Base-by-base conservation (phyloP, 2,888 invertebrate species). In the Hoplodrina ambigua region DNA sequence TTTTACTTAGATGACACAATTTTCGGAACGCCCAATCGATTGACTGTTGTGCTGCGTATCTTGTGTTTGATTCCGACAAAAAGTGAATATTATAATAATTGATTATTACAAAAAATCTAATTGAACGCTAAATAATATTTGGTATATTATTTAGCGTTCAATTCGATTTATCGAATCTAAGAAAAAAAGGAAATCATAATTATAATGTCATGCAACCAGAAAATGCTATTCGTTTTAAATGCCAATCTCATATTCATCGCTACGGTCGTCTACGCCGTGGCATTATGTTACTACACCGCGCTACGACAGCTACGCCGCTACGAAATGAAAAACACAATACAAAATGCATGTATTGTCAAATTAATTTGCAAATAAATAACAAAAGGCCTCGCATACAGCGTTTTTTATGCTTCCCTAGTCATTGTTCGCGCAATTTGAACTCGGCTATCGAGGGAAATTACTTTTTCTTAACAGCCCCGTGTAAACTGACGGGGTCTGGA, bases 371-470 rank as follows among this genome's bases (percentile, higher is more conserved):
- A 60, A 80, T 78, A 68, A 77, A 80, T 65, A 63, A 44, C 50
- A 5, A 68, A 78, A 61, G 19, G 37, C 50, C 54, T 33, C 25
- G 58, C 65, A 46, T 61, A 57, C 56, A 57, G 69, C 57, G 15
- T 54, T 75, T 56, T 80, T 75, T 66, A 67, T 69, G 56, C 49
- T 64, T 55, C 69, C 52, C 58, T 56, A 69, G 60, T 67, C 69
- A 78, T 78, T 78, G 80, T 66, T 75, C 44, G 33, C 53, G 44
- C 54, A 73, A 75, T 83, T 77, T 78, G 70, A 69, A 70, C 62
- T 67, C 62, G 55, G 67, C 74, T 77, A 80, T 81, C 81, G 58
- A 75, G 80, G 78, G 84, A 85, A 86, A 86, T 86, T 80, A 84
- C 86, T 74, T 81, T 84, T 76, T 75, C 65, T 78, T 71, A 76